Base-by-base conservation (phyloP, 2,113 vertebrate genomes). In the Amphiprion percula region DNA sequence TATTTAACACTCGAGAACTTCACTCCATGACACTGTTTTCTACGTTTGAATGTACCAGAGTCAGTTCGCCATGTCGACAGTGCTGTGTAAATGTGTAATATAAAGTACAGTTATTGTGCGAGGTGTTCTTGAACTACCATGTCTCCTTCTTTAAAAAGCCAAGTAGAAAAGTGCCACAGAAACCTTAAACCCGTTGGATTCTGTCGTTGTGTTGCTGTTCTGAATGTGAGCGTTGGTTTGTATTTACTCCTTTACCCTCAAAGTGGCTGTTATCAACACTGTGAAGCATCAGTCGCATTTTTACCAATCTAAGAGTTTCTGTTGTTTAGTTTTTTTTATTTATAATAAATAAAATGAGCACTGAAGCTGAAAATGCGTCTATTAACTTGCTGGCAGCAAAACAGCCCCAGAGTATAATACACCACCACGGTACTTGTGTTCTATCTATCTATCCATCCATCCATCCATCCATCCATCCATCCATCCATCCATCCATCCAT, bases 191-290 rank as follows among this genome's bases (percentile, higher is more conserved):
- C 70, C 11, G 78, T 82, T 53, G 84, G 90, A 84, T 86, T 91
- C 84, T 89, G 90, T 92, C 73, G 82, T 91, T 70, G 84, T 92
- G 85, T 91, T 88, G 73, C 87, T 93, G 88, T 91, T 90, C 82
- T 92, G 90, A 90, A 87, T 93, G 92, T 94, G 77, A 88, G 80
- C 87, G 62, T 91, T 75, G 85, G 71, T 90, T 88, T 82, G 86
- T 90, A 86, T 80, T 89, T 85, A 78, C 84, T 88, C 82, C 82
- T 90, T 70, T 86, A 89, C 79, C 90, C 77, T 86, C 79, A 84
- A 91, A 90, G 87, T 92, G 88, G 90, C 91, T 84, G 86, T 93
- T 86, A 93, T 77, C 88, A 91, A 90, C 94, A 95, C 94, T 95
- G 94, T 95, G 94, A 95, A 92, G 83, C 84, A 80, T 84, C 82